A percentile compares a stretch with the other conserved stretches of the same genome.
phyloP scores from a whole-genome alignment of 2,797 vertebrate species.

The Crotalus adamanteus region DNA sequence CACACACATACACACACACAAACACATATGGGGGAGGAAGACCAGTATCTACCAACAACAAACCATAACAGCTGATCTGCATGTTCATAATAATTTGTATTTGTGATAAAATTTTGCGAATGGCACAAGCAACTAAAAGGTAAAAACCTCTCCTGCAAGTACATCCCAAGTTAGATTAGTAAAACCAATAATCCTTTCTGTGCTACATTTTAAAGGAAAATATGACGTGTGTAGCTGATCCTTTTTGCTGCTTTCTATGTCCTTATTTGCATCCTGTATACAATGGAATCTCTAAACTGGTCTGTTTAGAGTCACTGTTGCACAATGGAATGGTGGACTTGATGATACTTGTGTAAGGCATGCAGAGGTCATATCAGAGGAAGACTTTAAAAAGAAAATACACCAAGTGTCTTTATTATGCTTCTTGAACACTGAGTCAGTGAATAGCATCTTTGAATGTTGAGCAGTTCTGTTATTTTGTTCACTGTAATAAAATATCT shows the following conservation, averaged over 20 bases:
- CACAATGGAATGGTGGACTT: not conserved
- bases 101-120: not conserved
- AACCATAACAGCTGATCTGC: too few species aligned
- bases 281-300: constrained; percentile 1
- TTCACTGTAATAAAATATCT: not conserved
- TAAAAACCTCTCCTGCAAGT: not conserved
- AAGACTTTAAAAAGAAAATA: not conserved
- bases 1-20: too few species aligned
- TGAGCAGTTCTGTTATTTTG: not conserved
- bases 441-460: constrained; percentile 25
- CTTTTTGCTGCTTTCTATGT: not conserved
- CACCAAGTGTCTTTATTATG: not conserved
- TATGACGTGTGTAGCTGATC: not conserved
- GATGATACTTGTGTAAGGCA: not conserved
- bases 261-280: not conserved
- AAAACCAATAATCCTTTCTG: not conserved
- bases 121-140: not conserved
- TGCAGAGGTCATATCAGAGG: not conserved
- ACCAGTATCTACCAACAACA: too few species aligned
- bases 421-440: not conserved
- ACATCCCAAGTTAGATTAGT: not conserved
- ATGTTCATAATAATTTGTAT: not conserved
- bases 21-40: too few species aligned
- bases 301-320: constrained; percentile 20
- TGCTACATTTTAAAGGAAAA: not conserved